phyloP scores from a whole-genome alignment of 2,113 vertebrate genomes.

The Rhagologus leucostigma region DNA sequence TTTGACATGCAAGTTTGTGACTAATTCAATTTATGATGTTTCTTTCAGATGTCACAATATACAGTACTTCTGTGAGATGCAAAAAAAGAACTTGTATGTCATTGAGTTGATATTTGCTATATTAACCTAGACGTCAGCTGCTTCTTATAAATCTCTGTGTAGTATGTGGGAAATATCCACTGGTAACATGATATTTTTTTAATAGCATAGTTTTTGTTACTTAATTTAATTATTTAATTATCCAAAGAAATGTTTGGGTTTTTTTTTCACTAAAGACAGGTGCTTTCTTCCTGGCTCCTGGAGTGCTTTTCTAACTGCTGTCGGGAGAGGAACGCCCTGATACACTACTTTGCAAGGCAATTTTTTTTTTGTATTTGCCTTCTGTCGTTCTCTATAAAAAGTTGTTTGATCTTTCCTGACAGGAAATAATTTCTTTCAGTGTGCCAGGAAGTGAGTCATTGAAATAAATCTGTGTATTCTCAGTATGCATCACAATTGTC shows the following conservation, averaged over 20 bases:
- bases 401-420: constrained; percentile 57
- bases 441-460: constrained; percentile 40
- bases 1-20: neutral
- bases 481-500: constrained; percentile 11
- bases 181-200: neutral
- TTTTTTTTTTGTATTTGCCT: constrained; percentile 59
- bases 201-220: neutral
- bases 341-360: neutral
- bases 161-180: neutral
- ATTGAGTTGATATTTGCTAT: neutral
- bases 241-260: neutral
- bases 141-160: neutral
- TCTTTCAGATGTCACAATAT: neutral
- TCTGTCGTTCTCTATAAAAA: constrained; percentile 28
- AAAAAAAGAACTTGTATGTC: neutral
- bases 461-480: constrained; percentile 50
- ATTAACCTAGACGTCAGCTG: neutral
- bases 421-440: constrained; percentile 56
- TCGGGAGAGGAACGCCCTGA: neutral
- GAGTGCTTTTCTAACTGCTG: neutral
- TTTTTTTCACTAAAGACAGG: neutral
- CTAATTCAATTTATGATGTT: neutral
- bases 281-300: neutral
- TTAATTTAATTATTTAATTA: constrained; percentile 22
- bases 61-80: neutral